Percentiles rank a stretch among this genome's conserved stretches.
Evolutionary conservation across 2,888 invertebrate genomes (phyloP).

Genomic region (Hirtodrosophila duncani): DNA sequence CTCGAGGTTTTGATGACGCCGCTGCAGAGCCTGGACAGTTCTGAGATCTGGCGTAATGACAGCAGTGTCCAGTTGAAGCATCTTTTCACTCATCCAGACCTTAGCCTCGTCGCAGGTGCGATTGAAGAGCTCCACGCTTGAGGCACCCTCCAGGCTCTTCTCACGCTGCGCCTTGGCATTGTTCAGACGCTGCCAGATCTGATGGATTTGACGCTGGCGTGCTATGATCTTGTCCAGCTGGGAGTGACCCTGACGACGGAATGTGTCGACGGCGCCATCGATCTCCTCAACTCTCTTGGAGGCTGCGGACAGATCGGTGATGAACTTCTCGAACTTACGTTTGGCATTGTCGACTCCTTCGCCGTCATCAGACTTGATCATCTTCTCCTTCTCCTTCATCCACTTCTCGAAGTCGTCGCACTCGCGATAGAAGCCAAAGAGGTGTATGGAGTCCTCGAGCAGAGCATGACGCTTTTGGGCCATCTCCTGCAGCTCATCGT

Average conservation of each 20-base stretch:
- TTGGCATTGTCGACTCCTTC: conserved; percentile 95
- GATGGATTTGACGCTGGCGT: conserved; percentile 89
- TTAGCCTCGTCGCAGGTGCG: conserved; percentile 97
- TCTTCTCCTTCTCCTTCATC: conserved; percentile 96
- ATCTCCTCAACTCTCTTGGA: conserved; percentile 94
- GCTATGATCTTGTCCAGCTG: conserved; percentile 88
- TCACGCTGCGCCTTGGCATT: conserved; percentile 93
- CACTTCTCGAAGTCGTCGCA: conserved; percentile 98
- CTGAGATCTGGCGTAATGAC: conserved; percentile 91
- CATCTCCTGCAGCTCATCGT: conserved; percentile 88
- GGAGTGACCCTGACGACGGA: conserved; percentile 90
- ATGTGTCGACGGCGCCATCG: conserved; percentile 90
- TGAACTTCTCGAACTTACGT: conserved; percentile 97
- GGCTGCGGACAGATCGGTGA: conserved; percentile 96
- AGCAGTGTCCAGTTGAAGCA: conserved; percentile 89
- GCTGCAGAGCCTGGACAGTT: conserved; percentile 93
- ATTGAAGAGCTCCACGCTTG: conserved; percentile 96
- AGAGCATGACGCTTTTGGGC: conserved; percentile 89
- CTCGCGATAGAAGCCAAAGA: conserved; percentile 96
- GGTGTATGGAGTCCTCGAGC: conserved; percentile 93
- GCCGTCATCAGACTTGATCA: conserved; percentile 88
- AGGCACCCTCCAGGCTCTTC: conserved; percentile 93
- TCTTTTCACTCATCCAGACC: conserved; percentile 98
- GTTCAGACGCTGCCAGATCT: conserved; percentile 92
- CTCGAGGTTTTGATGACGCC: conserved; percentile 95